These are phyloP conservation scores for Pantelozetes paolii DNA, from an alignment of 2,888 invertebrate genomes.

Conservation along the genomic window DNA sequence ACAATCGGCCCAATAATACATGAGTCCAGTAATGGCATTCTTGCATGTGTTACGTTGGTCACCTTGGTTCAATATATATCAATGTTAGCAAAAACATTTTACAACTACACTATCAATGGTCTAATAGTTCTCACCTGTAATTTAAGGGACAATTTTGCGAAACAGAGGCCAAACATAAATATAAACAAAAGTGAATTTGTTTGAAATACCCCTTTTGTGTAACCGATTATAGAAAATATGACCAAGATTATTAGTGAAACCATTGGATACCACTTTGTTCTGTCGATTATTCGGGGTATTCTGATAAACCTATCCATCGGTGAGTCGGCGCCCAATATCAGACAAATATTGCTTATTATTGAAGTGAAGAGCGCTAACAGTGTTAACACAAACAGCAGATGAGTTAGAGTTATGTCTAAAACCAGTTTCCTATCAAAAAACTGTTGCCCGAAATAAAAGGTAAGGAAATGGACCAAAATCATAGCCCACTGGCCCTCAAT, in stretches of 20 bases:
- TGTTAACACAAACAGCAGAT: constrained; percentile 40
- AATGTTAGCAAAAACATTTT: too few relatives aligned
- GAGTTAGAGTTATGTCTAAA: constrained; percentile 8
- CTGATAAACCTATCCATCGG: constrained; percentile 41
- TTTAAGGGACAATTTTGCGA: constrained; percentile 78
- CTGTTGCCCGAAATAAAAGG: constrained; percentile 76
- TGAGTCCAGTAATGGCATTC: background rate
- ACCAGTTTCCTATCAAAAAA: constrained; percentile 65
- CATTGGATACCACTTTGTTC: constrained; percentile 42
- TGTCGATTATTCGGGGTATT: constrained; percentile 25
- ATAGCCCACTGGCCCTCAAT: constrained; percentile 96
- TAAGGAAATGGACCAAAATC: constrained; percentile 77
- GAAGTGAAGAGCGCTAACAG: constrained; percentile 41
- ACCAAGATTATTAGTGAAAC: constrained; percentile 49
- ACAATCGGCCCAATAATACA: background rate
- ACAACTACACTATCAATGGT: too few relatives aligned
- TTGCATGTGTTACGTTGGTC: background rate
- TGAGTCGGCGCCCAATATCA: constrained; percentile 35
- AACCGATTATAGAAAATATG: constrained; percentile 47
- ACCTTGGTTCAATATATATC: background rate
- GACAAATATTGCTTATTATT: constrained; percentile 24
- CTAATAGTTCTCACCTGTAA: constrained; percentile 44
- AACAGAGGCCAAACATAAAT: constrained; percentile 89
- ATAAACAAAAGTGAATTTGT: constrained; percentile 83
- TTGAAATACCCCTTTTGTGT: constrained; percentile 42